phyloP scores from a whole-genome alignment of 1,140 invertebrate genomes.

The Dreissena rostriformis region DNA sequence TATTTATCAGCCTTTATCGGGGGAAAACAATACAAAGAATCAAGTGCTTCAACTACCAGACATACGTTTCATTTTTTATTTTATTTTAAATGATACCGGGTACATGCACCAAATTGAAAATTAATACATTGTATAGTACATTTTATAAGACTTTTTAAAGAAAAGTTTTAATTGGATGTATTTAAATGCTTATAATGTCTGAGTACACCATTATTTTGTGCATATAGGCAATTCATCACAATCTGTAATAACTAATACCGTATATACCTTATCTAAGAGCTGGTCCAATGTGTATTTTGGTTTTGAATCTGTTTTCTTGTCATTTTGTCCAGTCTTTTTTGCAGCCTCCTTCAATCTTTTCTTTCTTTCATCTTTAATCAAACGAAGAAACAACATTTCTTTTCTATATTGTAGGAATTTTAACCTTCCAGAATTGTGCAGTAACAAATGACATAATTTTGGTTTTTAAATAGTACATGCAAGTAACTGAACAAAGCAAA shows the following conservation, averaged over 20 bases:
- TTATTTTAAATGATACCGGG: background rate
- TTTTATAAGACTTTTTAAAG: background rate
- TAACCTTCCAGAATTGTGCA: too few relatives aligned
- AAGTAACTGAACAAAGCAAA: too few relatives aligned
- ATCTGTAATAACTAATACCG: too few relatives aligned
- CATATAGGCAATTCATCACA: too few relatives aligned
- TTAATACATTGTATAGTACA: background rate
- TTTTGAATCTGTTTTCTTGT: conserved; percentile 31
- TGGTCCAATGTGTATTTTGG: conserved; percentile 59
- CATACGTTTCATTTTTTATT: background rate
- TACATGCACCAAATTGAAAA: too few relatives aligned
- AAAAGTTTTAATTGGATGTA: background rate
- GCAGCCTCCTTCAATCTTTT: conserved; percentile 43
- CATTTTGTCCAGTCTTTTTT: conserved; percentile 4
- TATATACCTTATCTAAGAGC: conserved; percentile 58
- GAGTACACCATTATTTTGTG: background rate
- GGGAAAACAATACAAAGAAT: background rate
- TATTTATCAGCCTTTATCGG: too few relatives aligned
- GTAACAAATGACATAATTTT: too few relatives aligned
- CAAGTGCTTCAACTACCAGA: too few relatives aligned
- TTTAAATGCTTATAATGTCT: background rate
- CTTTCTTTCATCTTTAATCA: conserved; percentile 55
- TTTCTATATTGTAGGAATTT: too few relatives aligned
- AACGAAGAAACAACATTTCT: too few relatives aligned
- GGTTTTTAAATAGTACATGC: too few relatives aligned